Evolutionary conservation across 1,140 invertebrate species (phyloP).

Genomic region (Drosophila carrolli): DNA sequence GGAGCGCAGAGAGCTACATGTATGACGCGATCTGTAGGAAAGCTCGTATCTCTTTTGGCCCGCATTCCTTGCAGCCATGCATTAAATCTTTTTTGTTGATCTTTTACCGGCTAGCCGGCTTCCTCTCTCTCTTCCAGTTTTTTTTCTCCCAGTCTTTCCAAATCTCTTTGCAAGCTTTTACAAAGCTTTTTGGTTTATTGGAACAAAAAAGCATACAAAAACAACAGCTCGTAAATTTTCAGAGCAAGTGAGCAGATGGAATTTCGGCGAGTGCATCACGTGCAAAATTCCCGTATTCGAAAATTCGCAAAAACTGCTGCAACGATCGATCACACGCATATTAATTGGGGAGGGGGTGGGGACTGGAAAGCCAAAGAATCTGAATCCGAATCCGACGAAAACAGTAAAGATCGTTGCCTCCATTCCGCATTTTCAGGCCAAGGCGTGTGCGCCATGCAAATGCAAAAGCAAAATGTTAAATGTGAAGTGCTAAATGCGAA

Average conservation of each 20-base stretch:
- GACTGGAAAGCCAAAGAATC: neutral
- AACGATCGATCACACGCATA: constrained; percentile 67
- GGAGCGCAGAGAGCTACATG: neutral
- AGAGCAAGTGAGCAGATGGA: constrained; percentile 62
- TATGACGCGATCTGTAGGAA: constrained; percentile 16
- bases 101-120: constrained; percentile 59
- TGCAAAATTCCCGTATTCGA: constrained; percentile 49
- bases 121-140: neutral
- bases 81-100: constrained; percentile 18
- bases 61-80: constrained; percentile 49
- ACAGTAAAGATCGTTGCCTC: constrained; percentile 71
- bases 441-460: constrained; percentile 71
- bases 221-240: constrained; percentile 71
- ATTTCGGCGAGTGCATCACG: constrained; percentile 71
- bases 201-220: constrained; percentile 17
- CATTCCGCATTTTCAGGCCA: constrained; percentile 73
- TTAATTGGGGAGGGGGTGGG: constrained; percentile 23
- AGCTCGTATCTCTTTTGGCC: constrained; percentile 38
- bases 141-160: neutral
- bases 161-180: constrained; percentile 8
- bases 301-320: constrained; percentile 38
- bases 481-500: constrained; percentile 41
- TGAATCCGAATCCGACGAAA: constrained; percentile 3
- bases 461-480: constrained; percentile 38
- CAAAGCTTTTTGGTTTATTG: neutral